Base-by-base conservation (phyloP, 1,140 invertebrate genomes). In the Drosophila pandora region DNA sequence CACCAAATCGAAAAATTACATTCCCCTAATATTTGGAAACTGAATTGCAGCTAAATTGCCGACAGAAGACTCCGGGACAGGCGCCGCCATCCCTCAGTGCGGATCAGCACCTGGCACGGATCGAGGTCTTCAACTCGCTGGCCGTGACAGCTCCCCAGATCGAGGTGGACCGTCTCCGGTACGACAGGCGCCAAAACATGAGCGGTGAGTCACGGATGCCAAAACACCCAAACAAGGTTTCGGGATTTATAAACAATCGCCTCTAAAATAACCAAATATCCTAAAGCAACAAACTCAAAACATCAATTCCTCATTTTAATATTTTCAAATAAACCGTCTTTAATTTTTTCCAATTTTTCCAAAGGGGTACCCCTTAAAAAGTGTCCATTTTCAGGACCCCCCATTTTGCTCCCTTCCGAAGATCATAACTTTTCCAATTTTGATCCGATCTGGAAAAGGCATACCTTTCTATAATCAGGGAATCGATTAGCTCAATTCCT, bases 91-190 rank as follows among this genome's bases (percentile, higher is more conserved):
- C 78, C 13, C 53, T 90, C 28, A 77, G 73, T 62, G 58, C 69
- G 30, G 90, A 91, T 53, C 79, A 88, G 74, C 90, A 91, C 50
- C 63, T 96, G 59, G 95, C 95, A 79, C 92, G 93, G 73, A 92
- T 96, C 25, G 95, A 96, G 89, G 94, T 96, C 3, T 96, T 95
- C 80, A 96, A 96, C 76, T 95, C 95, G 61, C 94, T 96, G 41
- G 95, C 96, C 91, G 95, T 96, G n/a, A 91, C 94, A 60, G 95
- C 95, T 1, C 95, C 95, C 2, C 95, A 95, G 75, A 95, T 96
- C 67, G 95, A 95, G 80, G 84, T 94, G 52, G 94, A 95, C 75
- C 72, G 93, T 37, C 61, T 91, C 43, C 77, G 91, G 3, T 90
- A 89, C 34, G 91, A 91, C 70, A 65, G 90, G 9, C 81, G 89